Conservation (phyloP, 2,113 vertebrate genomes). For the Malaclemys terrapin region DNA sequence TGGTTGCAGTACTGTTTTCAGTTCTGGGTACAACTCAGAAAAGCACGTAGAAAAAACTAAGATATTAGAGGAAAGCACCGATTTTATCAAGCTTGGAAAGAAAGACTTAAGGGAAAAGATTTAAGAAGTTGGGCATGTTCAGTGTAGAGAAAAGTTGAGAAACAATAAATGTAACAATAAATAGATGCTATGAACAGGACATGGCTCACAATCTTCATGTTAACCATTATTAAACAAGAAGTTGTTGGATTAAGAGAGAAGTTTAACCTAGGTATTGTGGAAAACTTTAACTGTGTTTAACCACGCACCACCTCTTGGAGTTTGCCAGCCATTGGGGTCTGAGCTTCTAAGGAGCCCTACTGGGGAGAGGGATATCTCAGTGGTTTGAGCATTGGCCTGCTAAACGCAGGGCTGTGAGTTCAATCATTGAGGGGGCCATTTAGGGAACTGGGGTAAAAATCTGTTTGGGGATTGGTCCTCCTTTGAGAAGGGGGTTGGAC, state of each 20-base stretch:
- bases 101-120: slow-evolving; percentile 4
- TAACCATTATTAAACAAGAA: slow-evolving; percentile 35
- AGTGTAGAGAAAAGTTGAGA: not conserved
- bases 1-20: slow-evolving; percentile 52
- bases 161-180: slow-evolving; percentile 38
- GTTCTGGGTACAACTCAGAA: slow-evolving; percentile 29
- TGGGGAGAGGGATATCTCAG: no score
- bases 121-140: not conserved
- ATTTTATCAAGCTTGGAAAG: slow-evolving; percentile 38
- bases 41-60: not conserved
- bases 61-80: slow-evolving; percentile 2
- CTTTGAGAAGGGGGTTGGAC: no score
- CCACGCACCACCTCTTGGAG: no score
- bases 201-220: slow-evolving; percentile 13
- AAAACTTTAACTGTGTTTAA: slow-evolving; percentile 12
- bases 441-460: no score
- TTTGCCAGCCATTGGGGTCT: no score
- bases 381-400: no score
- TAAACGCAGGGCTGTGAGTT: no score
- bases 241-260: not conserved
- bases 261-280: not conserved
- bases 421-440: no score
- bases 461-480: no score
- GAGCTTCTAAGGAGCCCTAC: no score
- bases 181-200: slow-evolving; percentile 26